Evolutionary conservation across 37 sponge, comb jelly and placozoan species (phyloP).

Genomic region (Crambe crambe): DNA sequence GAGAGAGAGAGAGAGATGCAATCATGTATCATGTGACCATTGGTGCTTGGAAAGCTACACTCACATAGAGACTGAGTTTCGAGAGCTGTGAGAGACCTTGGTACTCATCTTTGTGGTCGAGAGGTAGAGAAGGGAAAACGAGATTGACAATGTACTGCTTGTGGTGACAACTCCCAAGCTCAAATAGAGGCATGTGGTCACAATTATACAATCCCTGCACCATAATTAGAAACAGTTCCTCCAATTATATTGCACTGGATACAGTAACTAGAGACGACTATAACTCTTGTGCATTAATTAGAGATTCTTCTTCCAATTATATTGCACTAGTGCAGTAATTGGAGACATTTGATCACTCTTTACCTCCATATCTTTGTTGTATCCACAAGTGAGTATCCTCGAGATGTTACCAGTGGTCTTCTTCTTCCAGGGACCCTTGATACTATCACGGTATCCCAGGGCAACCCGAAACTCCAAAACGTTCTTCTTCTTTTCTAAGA

Average conservation of each 20-base stretch:
- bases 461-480: slow-evolving; percentile 40
- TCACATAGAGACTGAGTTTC: slow-evolving; percentile 43
- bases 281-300: no score
- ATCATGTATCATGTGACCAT: neutral
- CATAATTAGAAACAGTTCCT: neutral
- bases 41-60: neutral
- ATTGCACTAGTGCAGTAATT: no score
- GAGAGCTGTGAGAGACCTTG: slow-evolving; percentile 50
- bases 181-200: slow-evolving; percentile 73
- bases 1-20: neutral
- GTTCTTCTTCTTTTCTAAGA: neutral
- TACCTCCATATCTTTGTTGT: slow-evolving; percentile 4
- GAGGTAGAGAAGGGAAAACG: slow-evolving; percentile 58
- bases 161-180: slow-evolving; percentile 76
- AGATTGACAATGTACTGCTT: slow-evolving; percentile 71
- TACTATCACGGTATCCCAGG: slow-evolving; percentile 48
- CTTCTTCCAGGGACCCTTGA: slow-evolving; percentile 35
- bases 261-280: no score
- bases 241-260: no score
- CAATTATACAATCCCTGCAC: slow-evolving; percentile 28
- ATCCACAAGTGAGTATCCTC: slow-evolving; percentile 34
- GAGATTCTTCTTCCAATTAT: no score
- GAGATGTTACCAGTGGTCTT: slow-evolving; percentile 48
- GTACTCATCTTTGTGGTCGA: slow-evolving; percentile 43
- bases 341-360: no score